Conservation (phyloP, 2,797 vertebrate species). For the Pogoniulus pusillus region DNA sequence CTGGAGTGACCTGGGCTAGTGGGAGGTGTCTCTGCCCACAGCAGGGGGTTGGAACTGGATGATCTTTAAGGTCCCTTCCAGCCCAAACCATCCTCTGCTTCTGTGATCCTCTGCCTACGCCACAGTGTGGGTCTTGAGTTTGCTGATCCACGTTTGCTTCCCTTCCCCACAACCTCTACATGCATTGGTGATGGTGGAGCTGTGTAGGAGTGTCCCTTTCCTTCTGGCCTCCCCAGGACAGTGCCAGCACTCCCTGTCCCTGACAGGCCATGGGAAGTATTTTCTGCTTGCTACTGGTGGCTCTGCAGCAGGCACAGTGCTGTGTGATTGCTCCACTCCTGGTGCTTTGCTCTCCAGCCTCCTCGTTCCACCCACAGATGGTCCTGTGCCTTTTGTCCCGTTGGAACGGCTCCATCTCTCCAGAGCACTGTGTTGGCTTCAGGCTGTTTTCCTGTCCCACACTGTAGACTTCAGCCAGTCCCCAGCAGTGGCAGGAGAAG, state of each 20-base stretch:
- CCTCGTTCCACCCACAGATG: background rate
- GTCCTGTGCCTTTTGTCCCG: background rate
- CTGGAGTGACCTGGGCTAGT: too few species aligned
- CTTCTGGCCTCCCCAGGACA: too few species aligned
- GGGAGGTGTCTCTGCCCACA: too few species aligned
- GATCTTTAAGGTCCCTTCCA: too few species aligned
- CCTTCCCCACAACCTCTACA: too few species aligned
- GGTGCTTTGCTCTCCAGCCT: background rate
- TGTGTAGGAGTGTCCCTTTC: too few species aligned
- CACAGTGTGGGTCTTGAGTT: background rate
- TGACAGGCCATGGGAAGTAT: accelerated
- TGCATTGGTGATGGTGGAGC: background rate
- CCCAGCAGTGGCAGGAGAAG: background rate
- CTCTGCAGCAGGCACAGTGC: background rate
- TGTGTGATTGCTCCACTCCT: background rate
- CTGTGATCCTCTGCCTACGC: background rate
- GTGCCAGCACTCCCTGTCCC: background rate
- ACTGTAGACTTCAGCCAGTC: background rate
- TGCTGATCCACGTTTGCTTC: too few species aligned
- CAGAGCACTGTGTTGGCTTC: accelerated
- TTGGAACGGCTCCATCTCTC: background rate
- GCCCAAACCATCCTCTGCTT: too few species aligned
- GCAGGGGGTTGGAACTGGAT: too few species aligned
- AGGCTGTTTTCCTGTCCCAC: background rate
- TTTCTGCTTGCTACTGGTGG: background rate